Percentiles rank a stretch among this genome's conserved stretches.
phyloP scores from a whole-genome alignment of 2,797 vertebrate genomes.

The Echeneis naucrates region DNA sequence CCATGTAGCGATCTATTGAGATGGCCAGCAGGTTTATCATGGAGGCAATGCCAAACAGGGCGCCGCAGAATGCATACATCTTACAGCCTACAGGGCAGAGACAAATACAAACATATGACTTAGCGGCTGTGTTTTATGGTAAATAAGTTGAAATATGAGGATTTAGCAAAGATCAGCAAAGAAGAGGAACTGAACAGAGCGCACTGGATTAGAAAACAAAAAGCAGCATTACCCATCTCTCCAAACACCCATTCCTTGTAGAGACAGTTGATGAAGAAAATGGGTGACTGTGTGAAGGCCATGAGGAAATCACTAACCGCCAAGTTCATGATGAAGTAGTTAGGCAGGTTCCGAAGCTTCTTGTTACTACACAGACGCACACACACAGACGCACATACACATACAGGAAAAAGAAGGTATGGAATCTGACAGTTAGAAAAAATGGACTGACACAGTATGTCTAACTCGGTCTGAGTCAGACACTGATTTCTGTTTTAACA shows the following conservation, averaged over 20 bases:
- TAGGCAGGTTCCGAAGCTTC: conserved; percentile 90
- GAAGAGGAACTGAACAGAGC: background rate
- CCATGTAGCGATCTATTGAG: conserved; percentile 94
- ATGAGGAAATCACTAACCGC: conserved; percentile 94
- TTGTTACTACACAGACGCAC: conserved; percentile 85
- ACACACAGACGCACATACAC: conserved; percentile 19
- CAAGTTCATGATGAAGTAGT: conserved; percentile 92
- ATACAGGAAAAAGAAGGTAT: background rate
- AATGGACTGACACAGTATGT: background rate
- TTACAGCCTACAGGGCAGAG: conserved; percentile 82
- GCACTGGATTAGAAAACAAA: background rate
- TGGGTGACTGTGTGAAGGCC: conserved; percentile 92
- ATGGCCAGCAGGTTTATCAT: conserved; percentile 96
- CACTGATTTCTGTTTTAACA: background rate
- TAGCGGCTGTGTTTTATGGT: background rate
- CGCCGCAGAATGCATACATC: conserved; percentile 94
- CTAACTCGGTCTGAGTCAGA: background rate
- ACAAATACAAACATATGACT: background rate
- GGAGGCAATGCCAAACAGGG: conserved; percentile 93
- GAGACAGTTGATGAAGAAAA: conserved; percentile 93
- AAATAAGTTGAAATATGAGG: background rate
- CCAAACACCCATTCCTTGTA: conserved; percentile 94
- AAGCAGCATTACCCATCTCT: conserved; percentile 85
- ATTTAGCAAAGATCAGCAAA: background rate
- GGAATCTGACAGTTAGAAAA: background rate